A percentile compares a stretch with the other conserved stretches of the same genome.
phyloP scores from a whole-genome alignment of 2,113 vertebrate genomes.

The Noturus placidus region DNA sequence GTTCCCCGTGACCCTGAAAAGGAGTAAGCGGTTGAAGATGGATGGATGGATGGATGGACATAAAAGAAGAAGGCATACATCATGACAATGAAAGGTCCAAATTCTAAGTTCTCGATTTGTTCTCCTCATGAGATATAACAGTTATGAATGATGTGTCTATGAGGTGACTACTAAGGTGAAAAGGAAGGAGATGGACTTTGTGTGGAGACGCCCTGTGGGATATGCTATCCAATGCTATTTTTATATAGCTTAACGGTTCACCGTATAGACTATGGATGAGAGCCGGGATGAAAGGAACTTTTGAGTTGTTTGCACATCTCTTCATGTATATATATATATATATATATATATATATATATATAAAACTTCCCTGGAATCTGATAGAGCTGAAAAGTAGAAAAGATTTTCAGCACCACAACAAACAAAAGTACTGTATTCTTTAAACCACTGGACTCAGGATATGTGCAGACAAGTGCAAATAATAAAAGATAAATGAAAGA shows the following conservation, averaged over 20 bases:
- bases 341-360: not conserved
- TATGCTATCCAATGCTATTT: not conserved
- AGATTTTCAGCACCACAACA: not conserved
- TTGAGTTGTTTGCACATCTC: not conserved
- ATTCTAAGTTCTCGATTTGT: not conserved
- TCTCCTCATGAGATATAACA: not conserved
- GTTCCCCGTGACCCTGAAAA: too few species aligned
- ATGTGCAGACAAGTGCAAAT: not conserved
- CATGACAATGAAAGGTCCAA: not conserved
- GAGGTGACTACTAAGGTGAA: not conserved
- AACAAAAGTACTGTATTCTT: not conserved
- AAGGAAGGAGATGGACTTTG: not conserved
- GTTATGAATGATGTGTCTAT: not conserved
- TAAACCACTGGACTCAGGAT: not conserved
- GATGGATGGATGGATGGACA: too few species aligned
- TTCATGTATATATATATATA: not conserved
- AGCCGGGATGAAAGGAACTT: not conserved
- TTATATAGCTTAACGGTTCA: not conserved
- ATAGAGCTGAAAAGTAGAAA: not conserved
- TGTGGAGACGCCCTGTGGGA: not conserved
- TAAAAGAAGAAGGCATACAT: not conserved
- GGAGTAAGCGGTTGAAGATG: too few species aligned
- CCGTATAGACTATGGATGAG: not conserved
- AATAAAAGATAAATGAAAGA: not conserved
- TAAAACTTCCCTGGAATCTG: not conserved